Conservation (phyloP, 2,888 invertebrate species). For the Meloe dianella region DNA sequence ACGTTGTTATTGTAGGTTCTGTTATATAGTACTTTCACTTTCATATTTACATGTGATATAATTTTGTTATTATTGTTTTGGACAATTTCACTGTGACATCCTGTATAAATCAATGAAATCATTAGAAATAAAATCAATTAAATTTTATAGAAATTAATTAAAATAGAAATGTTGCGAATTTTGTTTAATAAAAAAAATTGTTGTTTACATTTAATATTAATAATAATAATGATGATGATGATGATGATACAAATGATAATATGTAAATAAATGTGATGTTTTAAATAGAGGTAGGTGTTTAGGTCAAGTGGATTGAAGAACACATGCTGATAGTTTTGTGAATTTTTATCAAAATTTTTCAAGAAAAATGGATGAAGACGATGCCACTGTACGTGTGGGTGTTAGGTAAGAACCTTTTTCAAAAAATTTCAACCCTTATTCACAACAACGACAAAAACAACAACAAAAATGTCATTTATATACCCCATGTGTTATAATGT, state of each 20-base stretch:
- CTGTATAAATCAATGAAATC: neutral
- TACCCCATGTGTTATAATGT: constrained; percentile 30
- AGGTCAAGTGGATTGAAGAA: constrained; percentile 34
- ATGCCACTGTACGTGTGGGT: constrained; percentile 73
- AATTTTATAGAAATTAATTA: neutral
- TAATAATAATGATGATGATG: constrained; percentile 25
- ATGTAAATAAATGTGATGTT: constrained; percentile 44
- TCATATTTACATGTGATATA: constrained; percentile 36
- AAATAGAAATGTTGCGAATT: neutral
- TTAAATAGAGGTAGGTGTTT: constrained; percentile 51
- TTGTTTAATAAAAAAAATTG: neutral
- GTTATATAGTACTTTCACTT: constrained; percentile 45
- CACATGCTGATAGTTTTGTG: constrained; percentile 39
- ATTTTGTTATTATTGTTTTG: too few relatives aligned
- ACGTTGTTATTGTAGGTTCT: constrained; percentile 37
- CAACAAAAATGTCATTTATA: neutral
- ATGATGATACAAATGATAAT: too few relatives aligned
- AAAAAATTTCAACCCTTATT: neutral
- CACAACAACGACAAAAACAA: neutral
- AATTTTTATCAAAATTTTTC: constrained; percentile 37
- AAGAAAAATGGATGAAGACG: constrained; percentile 66
- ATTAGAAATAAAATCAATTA: neutral
- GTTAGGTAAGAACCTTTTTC: constrained; percentile 66
- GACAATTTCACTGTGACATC: constrained; percentile 7
- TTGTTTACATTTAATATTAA: neutral